These are phyloP conservation scores for Diloba caeruleocephala DNA, from an alignment of 2,888 invertebrate genomes.

Conservation along the genomic window DNA sequence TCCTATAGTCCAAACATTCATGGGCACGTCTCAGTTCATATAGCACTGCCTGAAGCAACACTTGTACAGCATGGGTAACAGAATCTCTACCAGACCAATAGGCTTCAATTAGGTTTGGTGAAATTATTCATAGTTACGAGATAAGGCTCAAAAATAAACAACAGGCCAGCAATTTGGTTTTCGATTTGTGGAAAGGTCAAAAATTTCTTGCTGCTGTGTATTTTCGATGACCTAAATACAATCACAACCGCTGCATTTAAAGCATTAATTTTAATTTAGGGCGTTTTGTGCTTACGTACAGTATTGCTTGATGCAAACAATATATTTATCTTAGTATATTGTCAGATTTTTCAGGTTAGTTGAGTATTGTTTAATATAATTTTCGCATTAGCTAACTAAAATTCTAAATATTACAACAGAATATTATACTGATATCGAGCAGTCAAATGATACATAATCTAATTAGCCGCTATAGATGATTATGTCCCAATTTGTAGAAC, in stretches of 20 bases:
- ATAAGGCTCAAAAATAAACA: not conserved
- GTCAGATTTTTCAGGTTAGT: constrained; percentile 17
- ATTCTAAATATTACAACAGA: constrained; percentile 40
- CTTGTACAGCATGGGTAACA: not conserved
- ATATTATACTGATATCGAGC: constrained; percentile 35
- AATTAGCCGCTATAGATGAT: constrained; percentile 35
- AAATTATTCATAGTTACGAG: not conserved
- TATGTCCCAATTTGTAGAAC: constrained; percentile 5
- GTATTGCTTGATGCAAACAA: constrained; percentile 48
- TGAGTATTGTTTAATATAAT: constrained; percentile 9
- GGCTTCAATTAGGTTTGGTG: not conserved
- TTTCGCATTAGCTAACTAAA: constrained; percentile 11
- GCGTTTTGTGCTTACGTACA: constrained; percentile 68
- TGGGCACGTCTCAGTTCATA: constrained; percentile 11
- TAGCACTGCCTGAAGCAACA: not conserved
- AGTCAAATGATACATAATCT: constrained; percentile 25
- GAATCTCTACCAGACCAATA: not conserved
- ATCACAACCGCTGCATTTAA: constrained; percentile 79
- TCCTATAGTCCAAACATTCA: constrained; percentile 8
- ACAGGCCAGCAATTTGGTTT: not conserved
- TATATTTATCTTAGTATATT: constrained; percentile 29
- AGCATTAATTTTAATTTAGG: constrained; percentile 64
- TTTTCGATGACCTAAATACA: constrained; percentile 41
- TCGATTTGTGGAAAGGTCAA: constrained; percentile 4
- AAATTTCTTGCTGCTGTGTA: not conserved